Conservation (phyloP, 2,888 invertebrate species). For the Drosophila kambysellisi region DNA sequence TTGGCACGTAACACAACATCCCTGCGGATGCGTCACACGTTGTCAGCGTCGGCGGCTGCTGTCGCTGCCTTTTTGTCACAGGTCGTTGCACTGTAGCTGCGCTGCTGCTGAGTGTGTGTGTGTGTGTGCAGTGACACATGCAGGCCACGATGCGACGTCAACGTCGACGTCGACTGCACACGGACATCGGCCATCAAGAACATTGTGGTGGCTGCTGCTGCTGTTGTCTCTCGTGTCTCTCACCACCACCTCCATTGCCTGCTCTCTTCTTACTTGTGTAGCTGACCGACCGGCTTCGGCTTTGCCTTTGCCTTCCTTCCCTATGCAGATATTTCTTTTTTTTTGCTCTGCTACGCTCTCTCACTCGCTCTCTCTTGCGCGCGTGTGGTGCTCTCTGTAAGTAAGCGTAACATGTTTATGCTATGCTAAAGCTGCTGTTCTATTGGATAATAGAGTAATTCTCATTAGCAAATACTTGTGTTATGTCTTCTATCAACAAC, state of each 20-base stretch:
- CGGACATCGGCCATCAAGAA: slow-evolving; percentile 56
- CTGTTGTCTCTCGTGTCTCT: slow-evolving; percentile 24
- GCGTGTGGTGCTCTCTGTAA: slow-evolving; percentile 21
- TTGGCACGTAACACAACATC: slow-evolving; percentile 77
- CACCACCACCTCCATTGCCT: slow-evolving; percentile 3
- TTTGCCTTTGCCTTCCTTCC: slow-evolving; percentile 17
- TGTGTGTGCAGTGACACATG: slow-evolving; percentile 71
- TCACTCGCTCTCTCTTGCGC: slow-evolving; percentile 1
- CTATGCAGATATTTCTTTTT: slow-evolving; percentile 57
- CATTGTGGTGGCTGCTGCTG: slow-evolving; percentile 48
- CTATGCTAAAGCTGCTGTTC: slow-evolving; percentile 50
- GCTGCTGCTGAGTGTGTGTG: slow-evolving; percentile 19
- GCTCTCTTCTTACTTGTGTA: slow-evolving; percentile 8
- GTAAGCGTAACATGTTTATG: slow-evolving; percentile 58
- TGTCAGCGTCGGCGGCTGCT: slow-evolving; percentile 55
- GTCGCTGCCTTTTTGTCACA: slow-evolving; percentile 76
- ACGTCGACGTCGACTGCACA: slow-evolving; percentile 45
- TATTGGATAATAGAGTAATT: slow-evolving; percentile 48
- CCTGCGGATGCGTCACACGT: slow-evolving; percentile 77
- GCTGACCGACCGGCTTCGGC: slow-evolving; percentile 61
- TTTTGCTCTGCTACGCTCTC: slow-evolving; percentile 25
- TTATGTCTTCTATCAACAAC: slow-evolving; percentile 51
- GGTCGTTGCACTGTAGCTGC: slow-evolving; percentile 72
- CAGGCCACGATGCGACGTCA: slow-evolving; percentile 60
- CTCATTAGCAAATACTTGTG: slow-evolving; percentile 59